phyloP scores from a whole-genome alignment of 2,113 vertebrate species.

The Tetrao urogallus region DNA sequence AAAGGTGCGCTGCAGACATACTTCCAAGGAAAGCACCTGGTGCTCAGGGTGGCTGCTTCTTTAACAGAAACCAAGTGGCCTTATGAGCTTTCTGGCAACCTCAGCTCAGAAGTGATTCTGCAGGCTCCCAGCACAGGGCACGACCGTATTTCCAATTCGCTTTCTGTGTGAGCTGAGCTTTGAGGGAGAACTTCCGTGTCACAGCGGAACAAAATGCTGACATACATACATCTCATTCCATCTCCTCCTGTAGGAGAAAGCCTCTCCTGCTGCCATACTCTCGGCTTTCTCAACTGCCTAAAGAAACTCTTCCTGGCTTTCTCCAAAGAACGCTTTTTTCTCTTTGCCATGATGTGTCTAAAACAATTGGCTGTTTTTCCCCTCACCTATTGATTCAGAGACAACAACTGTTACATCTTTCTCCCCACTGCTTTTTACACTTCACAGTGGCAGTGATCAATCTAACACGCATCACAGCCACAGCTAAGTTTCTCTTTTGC shows the following conservation, averaged over 20 bases:
- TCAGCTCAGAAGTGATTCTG: not conserved
- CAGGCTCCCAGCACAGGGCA: not conserved
- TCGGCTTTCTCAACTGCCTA: not conserved
- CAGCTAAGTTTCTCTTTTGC: not conserved
- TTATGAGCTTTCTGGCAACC: rapidly evolving
- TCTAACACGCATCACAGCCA: not conserved
- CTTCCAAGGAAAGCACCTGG: not conserved
- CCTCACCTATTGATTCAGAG: not conserved
- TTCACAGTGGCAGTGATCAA: not conserved
- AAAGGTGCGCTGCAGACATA: not conserved
- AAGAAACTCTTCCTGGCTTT: not conserved
- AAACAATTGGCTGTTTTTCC: not conserved
- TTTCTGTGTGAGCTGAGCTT: not conserved
- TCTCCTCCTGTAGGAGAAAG: not conserved
- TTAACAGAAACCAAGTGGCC: not conserved
- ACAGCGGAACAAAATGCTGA: rapidly evolving
- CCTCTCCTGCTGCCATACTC: not conserved
- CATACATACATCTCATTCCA: not conserved
- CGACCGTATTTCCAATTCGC: not conserved
- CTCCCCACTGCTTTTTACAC: not conserved
- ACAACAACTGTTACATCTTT: not conserved
- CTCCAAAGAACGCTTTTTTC: not conserved
- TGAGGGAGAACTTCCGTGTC: not conserved
- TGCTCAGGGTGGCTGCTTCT: not conserved
- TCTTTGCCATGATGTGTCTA: not conserved